Evolutionary conservation across 2,888 invertebrate genomes (phyloP).

Genomic region (Thalpophila matura): DNA sequence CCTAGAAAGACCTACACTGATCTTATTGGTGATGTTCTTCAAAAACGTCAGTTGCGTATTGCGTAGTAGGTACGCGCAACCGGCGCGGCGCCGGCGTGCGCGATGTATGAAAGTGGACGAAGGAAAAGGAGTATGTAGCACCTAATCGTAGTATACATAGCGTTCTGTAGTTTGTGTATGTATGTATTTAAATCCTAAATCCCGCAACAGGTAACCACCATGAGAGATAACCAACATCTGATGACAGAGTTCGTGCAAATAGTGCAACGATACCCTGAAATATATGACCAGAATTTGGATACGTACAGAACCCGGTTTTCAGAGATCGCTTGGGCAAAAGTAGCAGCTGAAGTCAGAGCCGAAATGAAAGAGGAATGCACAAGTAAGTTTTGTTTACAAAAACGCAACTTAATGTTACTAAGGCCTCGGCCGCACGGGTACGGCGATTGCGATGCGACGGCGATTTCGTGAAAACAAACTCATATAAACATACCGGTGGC

Average conservation of each 20-base stretch:
- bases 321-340: slow-evolving; percentile 66
- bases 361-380: slow-evolving; percentile 70
- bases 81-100: too few species aligned
- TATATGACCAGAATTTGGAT: slow-evolving; percentile 85
- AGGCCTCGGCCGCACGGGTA: not conserved
- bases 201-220: slow-evolving; percentile 51
- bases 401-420: not conserved
- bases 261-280: slow-evolving; percentile 83
- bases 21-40: too few species aligned
- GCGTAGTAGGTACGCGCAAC: too few species aligned
- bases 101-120: too few species aligned
- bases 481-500: too few species aligned
- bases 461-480: too few species aligned
- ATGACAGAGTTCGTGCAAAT: slow-evolving; percentile 86
- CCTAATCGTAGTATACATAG: too few species aligned
- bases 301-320: slow-evolving; percentile 76
- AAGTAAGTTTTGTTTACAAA: slow-evolving; percentile 52
- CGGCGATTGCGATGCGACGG: not conserved
- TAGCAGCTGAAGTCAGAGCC: slow-evolving; percentile 59
- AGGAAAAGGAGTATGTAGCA: too few species aligned
- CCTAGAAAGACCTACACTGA: too few species aligned
- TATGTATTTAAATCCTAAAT: not conserved
- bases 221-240: slow-evolving; percentile 84
- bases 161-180: too few species aligned
- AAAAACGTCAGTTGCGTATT: too few species aligned